phyloP scores from a whole-genome alignment of 2,113 vertebrate genomes.

The Puffinus mauretanicus region DNA sequence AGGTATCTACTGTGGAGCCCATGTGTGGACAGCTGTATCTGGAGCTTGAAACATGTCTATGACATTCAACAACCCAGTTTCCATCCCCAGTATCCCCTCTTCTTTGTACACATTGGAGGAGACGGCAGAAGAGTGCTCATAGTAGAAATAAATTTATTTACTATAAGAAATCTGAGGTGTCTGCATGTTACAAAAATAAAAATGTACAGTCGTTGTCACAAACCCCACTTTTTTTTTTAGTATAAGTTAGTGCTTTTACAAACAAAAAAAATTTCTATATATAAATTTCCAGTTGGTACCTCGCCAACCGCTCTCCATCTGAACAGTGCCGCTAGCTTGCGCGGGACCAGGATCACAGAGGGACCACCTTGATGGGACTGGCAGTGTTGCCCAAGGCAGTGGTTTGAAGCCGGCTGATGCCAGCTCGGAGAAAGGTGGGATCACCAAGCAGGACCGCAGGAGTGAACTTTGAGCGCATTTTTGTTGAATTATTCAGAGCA shows the following conservation, averaged over 20 bases:
- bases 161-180: neutral
- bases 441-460: neutral
- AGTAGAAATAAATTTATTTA: constrained; percentile 48
- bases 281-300: neutral
- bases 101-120: neutral
- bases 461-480: neutral
- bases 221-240: neutral
- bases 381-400: neutral
- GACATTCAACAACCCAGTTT: neutral
- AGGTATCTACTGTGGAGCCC: neutral
- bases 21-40: neutral
- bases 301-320: neutral
- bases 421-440: neutral
- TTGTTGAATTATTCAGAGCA: constrained; percentile 38
- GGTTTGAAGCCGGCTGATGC: neutral
- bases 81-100: neutral
- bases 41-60: neutral
- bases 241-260: constrained; percentile 54
- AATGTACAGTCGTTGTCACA: constrained; percentile 9
- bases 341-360: neutral
- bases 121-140: neutral
- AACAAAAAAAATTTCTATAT: neutral
- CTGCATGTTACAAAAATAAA: constrained; percentile 65
- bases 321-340: neutral
- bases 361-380: neutral